Evolutionary conservation across 2,888 invertebrate genomes (phyloP).

Genomic region (Agrotis clavis): DNA sequence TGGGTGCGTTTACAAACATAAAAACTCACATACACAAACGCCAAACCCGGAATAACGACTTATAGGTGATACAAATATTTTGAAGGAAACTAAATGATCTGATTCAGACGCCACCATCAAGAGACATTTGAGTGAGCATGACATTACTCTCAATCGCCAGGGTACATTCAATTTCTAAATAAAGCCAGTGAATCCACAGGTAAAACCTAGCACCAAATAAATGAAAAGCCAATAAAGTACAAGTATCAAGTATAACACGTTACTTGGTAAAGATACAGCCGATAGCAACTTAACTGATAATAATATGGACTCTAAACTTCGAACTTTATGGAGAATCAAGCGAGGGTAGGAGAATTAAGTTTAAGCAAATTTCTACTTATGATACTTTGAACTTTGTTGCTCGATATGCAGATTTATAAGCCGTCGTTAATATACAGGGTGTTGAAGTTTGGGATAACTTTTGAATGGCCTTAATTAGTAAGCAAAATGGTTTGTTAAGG

Average conservation of each 20-base stretch:
- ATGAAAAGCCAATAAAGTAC: slow-evolving; percentile 6
- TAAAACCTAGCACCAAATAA: background rate
- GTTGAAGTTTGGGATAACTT: slow-evolving; percentile 23
- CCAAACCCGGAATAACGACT: no score
- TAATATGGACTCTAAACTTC: slow-evolving; percentile 33
- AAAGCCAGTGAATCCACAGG: no score
- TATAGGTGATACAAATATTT: no score
- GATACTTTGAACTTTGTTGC: slow-evolving; percentile 27
- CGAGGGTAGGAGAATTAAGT: slow-evolving; percentile 38
- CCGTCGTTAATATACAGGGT: slow-evolving; percentile 26
- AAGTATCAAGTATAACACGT: background rate
- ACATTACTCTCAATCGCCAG: no score
- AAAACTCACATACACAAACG: no score
- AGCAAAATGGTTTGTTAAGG: slow-evolving; percentile 11
- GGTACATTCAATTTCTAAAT: no score
- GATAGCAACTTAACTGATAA: slow-evolving; percentile 24
- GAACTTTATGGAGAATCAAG: slow-evolving; percentile 36
- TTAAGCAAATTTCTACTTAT: slow-evolving; percentile 40
- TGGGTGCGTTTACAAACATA: no score
- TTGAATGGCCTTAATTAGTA: slow-evolving; percentile 30
- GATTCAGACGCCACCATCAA: no score
- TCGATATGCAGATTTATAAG: slow-evolving; percentile 41
- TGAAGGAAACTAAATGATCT: no score
- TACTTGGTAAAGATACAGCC: slow-evolving; percentile 15
- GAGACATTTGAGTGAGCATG: no score